phyloP scores from a whole-genome alignment of 2,797 vertebrate genomes.

The Smutsia temminckii region DNA sequence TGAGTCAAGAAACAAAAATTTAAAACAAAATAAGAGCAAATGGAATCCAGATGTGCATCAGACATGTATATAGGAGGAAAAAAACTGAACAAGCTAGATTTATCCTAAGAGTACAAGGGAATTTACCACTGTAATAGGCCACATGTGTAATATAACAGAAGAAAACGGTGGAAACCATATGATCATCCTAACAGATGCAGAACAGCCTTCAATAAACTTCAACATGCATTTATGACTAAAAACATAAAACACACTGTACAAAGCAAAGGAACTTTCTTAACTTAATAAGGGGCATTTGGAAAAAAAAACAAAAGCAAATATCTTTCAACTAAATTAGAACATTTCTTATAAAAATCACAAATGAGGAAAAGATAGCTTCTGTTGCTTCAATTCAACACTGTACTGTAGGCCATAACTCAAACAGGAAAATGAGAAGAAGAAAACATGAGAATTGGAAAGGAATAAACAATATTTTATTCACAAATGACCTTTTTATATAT shows the following conservation, averaged over 20 bases:
- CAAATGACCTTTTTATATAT: background rate
- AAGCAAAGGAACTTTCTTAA: background rate
- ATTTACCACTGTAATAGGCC: background rate
- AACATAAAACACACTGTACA: background rate
- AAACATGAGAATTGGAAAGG: background rate
- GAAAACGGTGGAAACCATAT: background rate
- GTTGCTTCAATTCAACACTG: background rate
- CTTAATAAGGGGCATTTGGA: background rate
- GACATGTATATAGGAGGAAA: background rate
- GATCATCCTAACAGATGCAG: background rate
- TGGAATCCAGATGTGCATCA: constrained; percentile 64
- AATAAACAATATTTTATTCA: background rate
- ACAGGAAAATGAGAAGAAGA: background rate
- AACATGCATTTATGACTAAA: background rate
- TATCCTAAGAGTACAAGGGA: background rate
- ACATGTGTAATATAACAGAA: rapidly evolving
- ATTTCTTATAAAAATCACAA: background rate
- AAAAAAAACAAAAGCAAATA: background rate
- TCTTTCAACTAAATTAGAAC: background rate
- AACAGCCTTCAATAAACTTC: background rate
- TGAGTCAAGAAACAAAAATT: constrained; percentile 60
- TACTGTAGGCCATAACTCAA: background rate
- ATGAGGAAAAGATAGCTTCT: background rate
- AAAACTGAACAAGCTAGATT: background rate
- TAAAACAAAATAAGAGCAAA: constrained; percentile 59